These are phyloP conservation scores for Planococcus citri DNA, from an alignment of 1,140 invertebrate species.

Conservation along the genomic window DNA sequence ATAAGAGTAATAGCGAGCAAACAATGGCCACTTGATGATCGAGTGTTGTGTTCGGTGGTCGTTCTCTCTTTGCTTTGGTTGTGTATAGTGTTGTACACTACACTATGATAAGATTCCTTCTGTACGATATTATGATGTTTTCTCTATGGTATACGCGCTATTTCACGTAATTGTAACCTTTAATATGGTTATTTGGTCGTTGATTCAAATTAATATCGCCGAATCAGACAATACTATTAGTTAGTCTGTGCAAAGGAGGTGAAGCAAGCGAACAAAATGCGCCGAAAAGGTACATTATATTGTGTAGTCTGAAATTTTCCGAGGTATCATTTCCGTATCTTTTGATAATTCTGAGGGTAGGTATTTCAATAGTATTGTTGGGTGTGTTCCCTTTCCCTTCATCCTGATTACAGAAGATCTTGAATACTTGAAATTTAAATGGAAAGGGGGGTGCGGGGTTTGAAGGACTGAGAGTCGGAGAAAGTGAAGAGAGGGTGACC, in stretches of 20 bases:
- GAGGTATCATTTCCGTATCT: too few relatives aligned
- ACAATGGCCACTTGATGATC: conserved; percentile 20
- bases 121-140: not conserved
- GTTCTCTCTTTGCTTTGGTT: not conserved
- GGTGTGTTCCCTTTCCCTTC: too few relatives aligned
- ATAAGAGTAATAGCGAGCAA: conserved; percentile 5
- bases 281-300: too few relatives aligned
- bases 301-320: too few relatives aligned
- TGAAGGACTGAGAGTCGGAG: too few relatives aligned
- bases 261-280: not conserved
- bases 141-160: not conserved
- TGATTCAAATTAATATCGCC: not conserved
- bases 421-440: too few relatives aligned
- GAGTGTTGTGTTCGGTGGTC: not conserved
- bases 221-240: conserved; percentile 4
- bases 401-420: too few relatives aligned
- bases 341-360: too few relatives aligned
- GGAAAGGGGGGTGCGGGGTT: too few relatives aligned
- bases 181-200: not conserved
- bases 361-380: too few relatives aligned
- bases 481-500: too few relatives aligned
- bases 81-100: too few relatives aligned
- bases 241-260: not conserved
- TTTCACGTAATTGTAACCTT: not conserved
- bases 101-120: not conserved